Conservation (phyloP, 2,113 vertebrate genomes). For the Pachypanchax playfairii region DNA sequence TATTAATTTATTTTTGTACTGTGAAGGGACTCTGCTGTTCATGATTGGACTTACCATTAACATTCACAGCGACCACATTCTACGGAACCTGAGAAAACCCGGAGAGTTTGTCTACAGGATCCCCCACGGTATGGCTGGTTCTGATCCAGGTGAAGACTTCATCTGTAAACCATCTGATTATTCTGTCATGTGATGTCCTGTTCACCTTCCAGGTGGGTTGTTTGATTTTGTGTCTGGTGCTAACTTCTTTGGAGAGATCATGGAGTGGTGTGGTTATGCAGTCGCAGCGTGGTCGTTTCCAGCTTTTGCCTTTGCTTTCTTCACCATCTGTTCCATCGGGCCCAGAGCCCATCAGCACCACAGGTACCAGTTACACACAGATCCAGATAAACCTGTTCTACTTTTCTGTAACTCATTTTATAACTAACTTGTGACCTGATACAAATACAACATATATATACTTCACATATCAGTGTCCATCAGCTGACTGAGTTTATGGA, state of each 20-base stretch:
- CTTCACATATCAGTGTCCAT: no score
- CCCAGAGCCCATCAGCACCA: conserved; percentile 88
- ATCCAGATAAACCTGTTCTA: no score
- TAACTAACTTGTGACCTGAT: no score
- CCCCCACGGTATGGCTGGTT: conserved; percentile 76
- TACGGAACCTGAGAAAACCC: conserved; percentile 86
- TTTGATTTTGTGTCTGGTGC: conserved; percentile 92
- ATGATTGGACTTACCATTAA: conserved; percentile 88
- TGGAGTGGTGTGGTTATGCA: conserved; percentile 94
- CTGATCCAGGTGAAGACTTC: neutral
- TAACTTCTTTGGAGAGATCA: conserved; percentile 92
- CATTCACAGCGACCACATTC: conserved; percentile 89
- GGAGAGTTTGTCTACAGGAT: conserved; percentile 87
- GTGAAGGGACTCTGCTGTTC: conserved; percentile 86
- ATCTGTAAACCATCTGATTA: no score
- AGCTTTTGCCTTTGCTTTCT: conserved; percentile 86
- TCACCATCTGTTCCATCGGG: conserved; percentile 87
- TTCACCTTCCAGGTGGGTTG: conserved; percentile 76
- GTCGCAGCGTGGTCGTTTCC: conserved; percentile 87
- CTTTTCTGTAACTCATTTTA: no score
- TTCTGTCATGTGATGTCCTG: neutral
- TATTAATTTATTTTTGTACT: conserved; percentile 11
- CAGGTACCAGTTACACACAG: conserved; percentile 79
- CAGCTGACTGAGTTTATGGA: no score
- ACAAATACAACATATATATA: no score